Conservation (phyloP, 2,797 vertebrate species). For the Platyrinchus mystaceus region DNA sequence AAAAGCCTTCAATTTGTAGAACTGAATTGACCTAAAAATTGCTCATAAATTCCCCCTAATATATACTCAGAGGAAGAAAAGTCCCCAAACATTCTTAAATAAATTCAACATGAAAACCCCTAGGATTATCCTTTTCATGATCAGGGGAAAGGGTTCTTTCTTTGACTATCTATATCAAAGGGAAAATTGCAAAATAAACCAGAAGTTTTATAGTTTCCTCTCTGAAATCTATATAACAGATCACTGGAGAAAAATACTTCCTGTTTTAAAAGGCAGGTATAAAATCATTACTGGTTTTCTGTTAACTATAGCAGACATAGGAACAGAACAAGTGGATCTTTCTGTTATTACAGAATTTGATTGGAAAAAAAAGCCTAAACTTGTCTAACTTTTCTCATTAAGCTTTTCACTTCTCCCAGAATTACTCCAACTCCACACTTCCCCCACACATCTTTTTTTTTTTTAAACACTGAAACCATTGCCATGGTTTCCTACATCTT, state of each 20-base stretch:
- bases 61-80: not conserved
- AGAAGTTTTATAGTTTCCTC: not conserved
- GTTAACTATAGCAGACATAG: not conserved
- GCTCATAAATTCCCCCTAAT: not conserved
- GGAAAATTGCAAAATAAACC: not conserved
- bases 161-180: not conserved
- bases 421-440: not conserved
- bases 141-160: not conserved
- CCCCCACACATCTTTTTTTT: not conserved
- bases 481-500: not conserved
- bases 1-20: not conserved
- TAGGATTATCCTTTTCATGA: not conserved
- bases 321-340: not conserved
- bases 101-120: not conserved
- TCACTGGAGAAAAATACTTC: not conserved
- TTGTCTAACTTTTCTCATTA: not conserved
- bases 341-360: not conserved
- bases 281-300: not conserved
- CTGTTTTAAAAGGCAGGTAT: not conserved
- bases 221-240: not conserved
- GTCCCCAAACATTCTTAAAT: not conserved
- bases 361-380: not conserved
- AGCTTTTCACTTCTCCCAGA: not conserved
- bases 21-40: not conserved
- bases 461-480: not conserved